Percentiles rank a stretch among this genome's conserved stretches.
Evolutionary conservation across 2,113 vertebrate genomes (phyloP).

Genomic region (Corydoras sp.): DNA sequence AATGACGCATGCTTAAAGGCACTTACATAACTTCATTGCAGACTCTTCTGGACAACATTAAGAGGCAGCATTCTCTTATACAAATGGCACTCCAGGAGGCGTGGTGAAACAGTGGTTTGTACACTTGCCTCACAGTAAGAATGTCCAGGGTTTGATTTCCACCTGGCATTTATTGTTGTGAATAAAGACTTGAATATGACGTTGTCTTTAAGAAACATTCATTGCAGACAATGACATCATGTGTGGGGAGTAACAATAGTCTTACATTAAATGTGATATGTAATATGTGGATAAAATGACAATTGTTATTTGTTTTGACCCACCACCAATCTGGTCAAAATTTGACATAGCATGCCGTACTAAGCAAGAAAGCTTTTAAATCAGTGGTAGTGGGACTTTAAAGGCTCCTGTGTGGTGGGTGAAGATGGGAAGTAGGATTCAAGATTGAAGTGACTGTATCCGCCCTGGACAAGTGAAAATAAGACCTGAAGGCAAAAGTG

Average conservation of each 20-base stretch:
- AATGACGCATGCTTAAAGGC: constrained; percentile 22
- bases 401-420: neutral
- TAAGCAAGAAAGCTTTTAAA: too few species aligned
- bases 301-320: neutral
- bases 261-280: neutral
- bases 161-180: too few species aligned
- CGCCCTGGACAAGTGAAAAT: neutral
- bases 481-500: neutral
- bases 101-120: too few species aligned
- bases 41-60: constrained; percentile 1
- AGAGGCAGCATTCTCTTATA: constrained; percentile 1
- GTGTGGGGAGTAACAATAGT: too few species aligned
- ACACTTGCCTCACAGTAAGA: too few species aligned
- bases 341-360: too few species aligned
- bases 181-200: too few species aligned
- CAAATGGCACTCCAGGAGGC: neutral
- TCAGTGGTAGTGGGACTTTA: neutral
- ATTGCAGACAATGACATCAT: too few species aligned
- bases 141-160: too few species aligned
- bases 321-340: too few species aligned
- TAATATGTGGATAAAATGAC: neutral
- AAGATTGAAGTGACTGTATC: neutral
- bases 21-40: neutral
- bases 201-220: too few species aligned
- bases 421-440: neutral